These are phyloP conservation scores for Deilephila porcellus DNA, from an alignment of 2,888 invertebrate genomes.

Conservation along the genomic window DNA sequence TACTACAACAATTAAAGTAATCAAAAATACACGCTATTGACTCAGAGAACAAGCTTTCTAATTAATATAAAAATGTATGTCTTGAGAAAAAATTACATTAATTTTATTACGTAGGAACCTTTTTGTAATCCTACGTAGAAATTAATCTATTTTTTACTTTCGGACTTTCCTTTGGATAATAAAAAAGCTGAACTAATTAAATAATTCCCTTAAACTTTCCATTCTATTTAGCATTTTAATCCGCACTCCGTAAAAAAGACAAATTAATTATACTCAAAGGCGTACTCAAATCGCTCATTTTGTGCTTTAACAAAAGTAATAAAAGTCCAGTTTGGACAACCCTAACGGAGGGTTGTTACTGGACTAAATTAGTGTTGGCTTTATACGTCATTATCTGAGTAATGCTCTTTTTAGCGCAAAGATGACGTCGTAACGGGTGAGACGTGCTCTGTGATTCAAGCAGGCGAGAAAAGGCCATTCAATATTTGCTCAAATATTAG, in stretches of 20 bases:
- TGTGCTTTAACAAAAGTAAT: not conserved
- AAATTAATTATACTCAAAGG: slow-evolving; percentile 11
- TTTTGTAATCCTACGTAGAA: not conserved
- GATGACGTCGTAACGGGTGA: slow-evolving; percentile 19
- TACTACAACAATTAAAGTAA: too few species aligned
- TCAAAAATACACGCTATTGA: too few species aligned
- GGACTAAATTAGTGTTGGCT: slow-evolving; percentile 8
- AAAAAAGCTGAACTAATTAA: slow-evolving; percentile 9
- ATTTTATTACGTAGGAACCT: not conserved
- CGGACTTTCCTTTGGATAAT: not conserved
- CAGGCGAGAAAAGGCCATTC: slow-evolving; percentile 22
- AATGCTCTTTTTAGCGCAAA: slow-evolving; percentile 6
- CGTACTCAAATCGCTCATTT: not conserved
- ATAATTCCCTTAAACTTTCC: slow-evolving; percentile 7
- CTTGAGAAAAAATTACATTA: too few species aligned
- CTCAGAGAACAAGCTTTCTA: too few species aligned
- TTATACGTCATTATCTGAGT: slow-evolving; percentile 25
- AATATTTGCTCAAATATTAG: slow-evolving; percentile 15
- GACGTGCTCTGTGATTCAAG: slow-evolving; percentile 20
- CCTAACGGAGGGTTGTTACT: slow-evolving; percentile 18
- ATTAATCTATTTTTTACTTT: not conserved
- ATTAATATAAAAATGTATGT: too few species aligned
- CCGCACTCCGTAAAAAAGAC: slow-evolving; percentile 4
- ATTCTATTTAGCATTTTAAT: slow-evolving; percentile 3
- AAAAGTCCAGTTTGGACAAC: slow-evolving; percentile 5